These are phyloP conservation scores for Idaea aversata DNA, from an alignment of 2,888 invertebrate genomes.

Conservation along the genomic window DNA sequence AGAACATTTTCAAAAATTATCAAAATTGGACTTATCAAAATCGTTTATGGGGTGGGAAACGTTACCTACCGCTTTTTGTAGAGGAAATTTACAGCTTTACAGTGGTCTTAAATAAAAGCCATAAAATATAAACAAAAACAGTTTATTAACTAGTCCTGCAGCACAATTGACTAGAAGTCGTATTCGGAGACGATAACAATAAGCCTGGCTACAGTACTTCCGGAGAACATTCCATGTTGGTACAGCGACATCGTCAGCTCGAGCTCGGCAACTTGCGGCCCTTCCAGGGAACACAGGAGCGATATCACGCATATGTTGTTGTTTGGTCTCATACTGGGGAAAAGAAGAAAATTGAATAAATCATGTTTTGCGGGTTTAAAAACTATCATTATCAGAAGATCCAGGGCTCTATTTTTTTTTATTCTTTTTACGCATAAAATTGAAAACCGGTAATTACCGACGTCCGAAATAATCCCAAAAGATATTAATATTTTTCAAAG, in stretches of 20 bases:
- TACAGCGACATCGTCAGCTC: constrained; percentile 92
- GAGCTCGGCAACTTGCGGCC: constrained; percentile 95
- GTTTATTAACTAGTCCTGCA: not conserved
- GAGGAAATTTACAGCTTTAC: too few species aligned
- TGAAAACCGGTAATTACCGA: too few species aligned
- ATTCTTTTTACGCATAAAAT: too few species aligned
- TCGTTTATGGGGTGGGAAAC: too few species aligned
- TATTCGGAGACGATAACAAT: constrained; percentile 92
- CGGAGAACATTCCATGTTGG: constrained; percentile 85
- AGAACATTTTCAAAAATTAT: too few species aligned
- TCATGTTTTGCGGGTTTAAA: not conserved
- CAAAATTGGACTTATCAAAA: too few species aligned
- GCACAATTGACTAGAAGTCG: constrained; percentile 67
- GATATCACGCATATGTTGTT: constrained; percentile 87
- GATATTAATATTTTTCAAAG: too few species aligned
- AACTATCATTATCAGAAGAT: too few species aligned
- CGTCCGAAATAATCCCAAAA: too few species aligned
- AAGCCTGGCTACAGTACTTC: constrained; percentile 91
- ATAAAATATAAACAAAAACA: not conserved
- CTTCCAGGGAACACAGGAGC: constrained; percentile 86
- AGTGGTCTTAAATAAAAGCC: too few species aligned
- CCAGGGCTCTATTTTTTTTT: too few species aligned
- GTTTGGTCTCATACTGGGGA: constrained; percentile 75
- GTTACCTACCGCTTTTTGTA: too few species aligned
- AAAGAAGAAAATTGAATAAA: not conserved